A percentile compares a stretch with the other conserved stretches of the same genome.
Conservation (phyloP, 2,888 invertebrate species). For the Sussaba pulchella region DNA sequence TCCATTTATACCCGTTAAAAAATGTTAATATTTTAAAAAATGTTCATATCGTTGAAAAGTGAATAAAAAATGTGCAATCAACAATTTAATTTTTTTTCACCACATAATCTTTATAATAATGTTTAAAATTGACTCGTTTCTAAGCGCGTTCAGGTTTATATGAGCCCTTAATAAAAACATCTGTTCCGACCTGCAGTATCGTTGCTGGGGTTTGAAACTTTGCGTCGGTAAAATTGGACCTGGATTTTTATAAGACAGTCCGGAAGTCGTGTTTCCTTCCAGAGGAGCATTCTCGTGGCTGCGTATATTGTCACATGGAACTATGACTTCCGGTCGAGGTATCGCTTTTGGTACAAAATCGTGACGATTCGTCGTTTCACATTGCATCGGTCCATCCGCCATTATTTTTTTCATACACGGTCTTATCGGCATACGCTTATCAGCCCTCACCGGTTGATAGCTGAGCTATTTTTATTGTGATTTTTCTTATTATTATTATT, state of each 20-base stretch:
- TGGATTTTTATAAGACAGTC: conserved; percentile 79
- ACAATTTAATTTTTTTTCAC: no score
- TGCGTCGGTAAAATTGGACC: conserved; percentile 72
- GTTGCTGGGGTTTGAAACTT: conserved; percentile 79
- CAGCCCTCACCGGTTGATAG: conserved; percentile 77
- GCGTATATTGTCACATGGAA: conserved; percentile 80
- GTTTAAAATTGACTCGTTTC: no score
- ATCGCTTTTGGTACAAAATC: conserved; percentile 77
- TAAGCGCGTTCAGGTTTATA: no score
- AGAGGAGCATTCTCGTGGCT: conserved; percentile 75
- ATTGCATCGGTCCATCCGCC: conserved; percentile 78
- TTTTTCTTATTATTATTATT: not conserved
- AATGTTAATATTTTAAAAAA: no score
- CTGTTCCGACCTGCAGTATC: conserved; percentile 78
- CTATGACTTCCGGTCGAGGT: conserved; percentile 72
- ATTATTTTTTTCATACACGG: conserved; percentile 76
- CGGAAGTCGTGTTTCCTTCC: conserved; percentile 78
- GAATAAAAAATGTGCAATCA: no score
- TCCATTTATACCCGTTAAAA: no score
- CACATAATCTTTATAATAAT: no score
- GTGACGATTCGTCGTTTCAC: conserved; percentile 79
- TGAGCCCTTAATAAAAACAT: conserved; percentile 25
- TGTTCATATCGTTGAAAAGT: no score
- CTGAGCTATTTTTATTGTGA: conserved; percentile 77
- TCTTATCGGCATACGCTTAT: conserved; percentile 78